Evolutionary conservation across 2,113 vertebrate species (phyloP).

Genomic region (Fulmarus glacialis): DNA sequence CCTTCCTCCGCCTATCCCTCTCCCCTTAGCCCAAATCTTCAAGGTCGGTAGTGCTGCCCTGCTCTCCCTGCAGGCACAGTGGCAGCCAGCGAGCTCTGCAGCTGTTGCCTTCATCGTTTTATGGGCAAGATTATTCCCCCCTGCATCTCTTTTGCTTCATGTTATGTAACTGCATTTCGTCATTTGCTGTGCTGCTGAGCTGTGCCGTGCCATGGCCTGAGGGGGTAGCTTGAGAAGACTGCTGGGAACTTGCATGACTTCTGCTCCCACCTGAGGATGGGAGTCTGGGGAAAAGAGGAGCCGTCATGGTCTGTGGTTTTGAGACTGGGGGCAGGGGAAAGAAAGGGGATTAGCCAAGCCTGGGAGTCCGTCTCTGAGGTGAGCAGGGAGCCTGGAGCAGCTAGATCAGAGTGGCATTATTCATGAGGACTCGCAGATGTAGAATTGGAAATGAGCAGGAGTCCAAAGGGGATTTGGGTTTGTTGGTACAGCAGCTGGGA

Average conservation of each 20-base stretch:
- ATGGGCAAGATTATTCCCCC: neutral
- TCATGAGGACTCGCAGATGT: neutral
- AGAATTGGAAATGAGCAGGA: conserved; percentile 16
- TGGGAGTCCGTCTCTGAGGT: neutral
- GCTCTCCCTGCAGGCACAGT: neutral
- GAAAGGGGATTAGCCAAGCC: neutral
- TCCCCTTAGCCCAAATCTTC: neutral
- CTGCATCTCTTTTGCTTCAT: neutral
- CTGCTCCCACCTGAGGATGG: neutral
- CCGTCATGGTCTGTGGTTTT: neutral
- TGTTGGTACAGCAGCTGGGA: neutral
- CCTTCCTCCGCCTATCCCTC: neutral
- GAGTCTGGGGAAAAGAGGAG: neutral
- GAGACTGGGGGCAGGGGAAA: neutral
- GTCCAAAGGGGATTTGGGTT: neutral
- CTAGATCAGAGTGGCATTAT: neutral
- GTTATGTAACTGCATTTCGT: neutral
- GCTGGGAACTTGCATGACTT: neutral
- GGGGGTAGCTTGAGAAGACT: neutral
- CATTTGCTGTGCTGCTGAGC: neutral
- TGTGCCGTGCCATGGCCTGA: neutral
- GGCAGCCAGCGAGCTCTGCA: neutral
- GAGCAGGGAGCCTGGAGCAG: neutral
- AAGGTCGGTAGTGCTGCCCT: neutral
- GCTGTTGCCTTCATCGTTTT: neutral